Percentiles rank a stretch among this genome's conserved stretches.
phyloP scores from a whole-genome alignment of 2,888 invertebrate genomes.

The Globia sparganii region DNA sequence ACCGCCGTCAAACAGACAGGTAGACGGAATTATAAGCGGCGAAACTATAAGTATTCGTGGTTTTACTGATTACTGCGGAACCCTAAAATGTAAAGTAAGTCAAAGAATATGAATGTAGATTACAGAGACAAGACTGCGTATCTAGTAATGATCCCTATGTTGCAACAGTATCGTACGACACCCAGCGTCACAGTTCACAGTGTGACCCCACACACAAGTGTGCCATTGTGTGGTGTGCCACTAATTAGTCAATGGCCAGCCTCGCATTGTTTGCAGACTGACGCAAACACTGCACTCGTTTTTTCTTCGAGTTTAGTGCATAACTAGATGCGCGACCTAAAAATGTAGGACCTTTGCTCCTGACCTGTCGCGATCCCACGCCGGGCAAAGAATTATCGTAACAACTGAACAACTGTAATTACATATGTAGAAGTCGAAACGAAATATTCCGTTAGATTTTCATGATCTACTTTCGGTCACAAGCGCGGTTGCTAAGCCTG shows the following conservation, averaged over 20 bases:
- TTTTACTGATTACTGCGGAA: background rate
- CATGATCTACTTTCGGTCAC: background rate
- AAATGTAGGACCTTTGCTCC: slow-evolving; percentile 11
- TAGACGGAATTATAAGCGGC: background rate
- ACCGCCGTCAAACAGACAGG: background rate
- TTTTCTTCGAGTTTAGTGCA: slow-evolving; percentile 14
- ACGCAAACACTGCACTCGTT: slow-evolving; percentile 41
- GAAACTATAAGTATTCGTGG: background rate
- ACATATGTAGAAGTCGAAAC: background rate
- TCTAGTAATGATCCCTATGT: slow-evolving; percentile 6
- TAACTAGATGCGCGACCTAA: slow-evolving; percentile 28
- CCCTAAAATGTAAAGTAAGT: background rate
- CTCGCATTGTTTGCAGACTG: slow-evolving; percentile 43
- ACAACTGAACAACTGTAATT: background rate
- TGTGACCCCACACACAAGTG: slow-evolving; percentile 31
- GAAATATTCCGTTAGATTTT: background rate
- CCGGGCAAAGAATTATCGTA: background rate
- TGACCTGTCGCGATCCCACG: slow-evolving; percentile 11
- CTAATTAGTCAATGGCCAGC: slow-evolving; percentile 38
- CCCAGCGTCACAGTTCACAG: background rate
- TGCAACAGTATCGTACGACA: slow-evolving; percentile 29
- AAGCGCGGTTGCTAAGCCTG: background rate
- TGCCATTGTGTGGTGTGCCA: slow-evolving; percentile 54
- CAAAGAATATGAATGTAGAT: background rate
- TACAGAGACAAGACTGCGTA: background rate